Evolutionary conservation across 2,888 invertebrate genomes (phyloP), one percentile per base, ranked within the genome.

Genomic region (Drosophila ezoana): DNA sequence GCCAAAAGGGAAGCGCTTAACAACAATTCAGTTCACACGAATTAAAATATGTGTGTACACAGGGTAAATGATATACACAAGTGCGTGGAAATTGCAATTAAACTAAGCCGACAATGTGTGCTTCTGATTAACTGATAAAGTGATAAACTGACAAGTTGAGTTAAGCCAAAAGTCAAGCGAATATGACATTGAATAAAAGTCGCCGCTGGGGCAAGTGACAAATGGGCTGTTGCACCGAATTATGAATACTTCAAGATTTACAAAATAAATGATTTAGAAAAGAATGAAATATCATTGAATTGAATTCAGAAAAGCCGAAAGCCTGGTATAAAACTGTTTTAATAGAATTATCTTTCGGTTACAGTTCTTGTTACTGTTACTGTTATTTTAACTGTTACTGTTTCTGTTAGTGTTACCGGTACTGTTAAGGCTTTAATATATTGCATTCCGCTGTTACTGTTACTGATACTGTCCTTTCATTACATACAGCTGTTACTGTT

Each of bases 21-120:
- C 53, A 62, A 20, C 45, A 68, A 53, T 76, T 58, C 37, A 64
- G 33, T 64, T 16, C 40, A 38, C 35, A 58, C 32, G 23, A 43
- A 40, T 38, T 43, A 41, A 43, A 64, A 4, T 38, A 13, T 35
- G 5, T 16, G 3, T 43, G 16, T 45, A 16, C 16, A 13, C n/a
- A 45, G 28, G 16, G 32, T 51, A 41, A 35, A 51, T 59, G 23
- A 14, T 45, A 6, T 13, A 32, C 32, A 9, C 13, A 28, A 28
- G 28, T 28, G 16, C 20, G 23, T 57, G 57, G 14, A 38, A 69
- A 68, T 72, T 70, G 44, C 68, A 82, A 77, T 82, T 85, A 85
- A 67, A 49, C 74, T 60, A 38, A 74, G 59, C 53, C 70, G 72
- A 84, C 71, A 79, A 51, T 58, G 13, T 51, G 37, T 38, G 57